Evolutionary conservation across 2,113 vertebrate genomes (phyloP).

Genomic region (Gobiocypris rarus): DNA sequence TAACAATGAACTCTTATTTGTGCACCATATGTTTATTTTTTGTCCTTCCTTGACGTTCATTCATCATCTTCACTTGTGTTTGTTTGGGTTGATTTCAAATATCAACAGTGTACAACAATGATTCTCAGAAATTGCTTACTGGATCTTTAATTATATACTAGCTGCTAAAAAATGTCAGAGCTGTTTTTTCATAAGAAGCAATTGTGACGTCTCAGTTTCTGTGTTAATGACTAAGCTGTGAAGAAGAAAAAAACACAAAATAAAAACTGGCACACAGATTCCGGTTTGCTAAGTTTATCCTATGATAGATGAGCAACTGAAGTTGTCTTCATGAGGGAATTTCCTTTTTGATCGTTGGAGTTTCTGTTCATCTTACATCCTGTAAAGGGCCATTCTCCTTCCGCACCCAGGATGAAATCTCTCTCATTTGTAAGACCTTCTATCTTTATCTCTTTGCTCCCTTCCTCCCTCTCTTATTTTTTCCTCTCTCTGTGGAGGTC

Average conservation of each 20-base stretch:
- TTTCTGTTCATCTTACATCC: neutral
- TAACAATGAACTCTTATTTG: too few relatives aligned
- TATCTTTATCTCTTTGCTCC: neutral
- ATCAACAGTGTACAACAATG: too few relatives aligned
- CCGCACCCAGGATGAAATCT: neutral
- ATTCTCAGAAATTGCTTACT: too few relatives aligned
- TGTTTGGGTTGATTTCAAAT: too few relatives aligned
- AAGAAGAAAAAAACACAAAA: neutral
- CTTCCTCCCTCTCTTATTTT: neutral
- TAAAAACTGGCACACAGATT: neutral
- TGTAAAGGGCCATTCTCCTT: neutral
- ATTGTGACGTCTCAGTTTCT: neutral
- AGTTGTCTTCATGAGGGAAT: neutral
- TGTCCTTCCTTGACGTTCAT: too few relatives aligned
- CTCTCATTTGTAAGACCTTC: neutral
- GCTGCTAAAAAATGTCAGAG: neutral
- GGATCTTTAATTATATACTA: neutral
- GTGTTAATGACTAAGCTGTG: neutral
- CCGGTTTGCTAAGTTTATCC: neutral
- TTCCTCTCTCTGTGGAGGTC: conserved; percentile 2
- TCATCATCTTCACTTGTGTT: too few relatives aligned
- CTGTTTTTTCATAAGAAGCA: neutral
- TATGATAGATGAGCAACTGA: neutral
- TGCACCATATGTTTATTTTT: too few relatives aligned
- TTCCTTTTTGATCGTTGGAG: neutral